These are phyloP conservation scores for Drosophila quadrilineata DNA, from an alignment of 1,140 invertebrate genomes.

Conservation along the genomic window DNA sequence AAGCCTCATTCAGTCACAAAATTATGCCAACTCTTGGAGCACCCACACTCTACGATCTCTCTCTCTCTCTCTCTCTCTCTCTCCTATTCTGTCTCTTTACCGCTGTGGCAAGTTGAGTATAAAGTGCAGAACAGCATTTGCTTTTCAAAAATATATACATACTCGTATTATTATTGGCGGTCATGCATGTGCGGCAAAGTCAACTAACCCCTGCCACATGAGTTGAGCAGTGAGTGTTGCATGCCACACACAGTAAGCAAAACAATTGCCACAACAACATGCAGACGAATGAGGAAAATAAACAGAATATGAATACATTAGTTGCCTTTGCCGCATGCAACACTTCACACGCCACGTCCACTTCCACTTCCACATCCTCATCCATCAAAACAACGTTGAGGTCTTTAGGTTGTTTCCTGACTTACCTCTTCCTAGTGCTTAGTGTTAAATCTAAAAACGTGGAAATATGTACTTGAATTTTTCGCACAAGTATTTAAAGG, in stretches of 20 bases:
- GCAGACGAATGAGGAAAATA: background rate
- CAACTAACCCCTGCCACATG: background rate
- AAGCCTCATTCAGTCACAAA: too few species aligned
- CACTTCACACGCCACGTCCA: too few species aligned
- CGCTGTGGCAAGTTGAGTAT: too few species aligned
- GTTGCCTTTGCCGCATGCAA: too few species aligned
- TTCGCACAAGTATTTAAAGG: slow-evolving; percentile 40
- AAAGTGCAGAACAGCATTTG: background rate
- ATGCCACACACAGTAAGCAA: background rate
- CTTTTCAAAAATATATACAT: slow-evolving; percentile 8
- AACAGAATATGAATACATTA: background rate
- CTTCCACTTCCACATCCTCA: too few species aligned
- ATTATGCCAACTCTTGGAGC: too few species aligned
- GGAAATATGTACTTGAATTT: slow-evolving; percentile 30
- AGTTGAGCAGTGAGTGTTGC: background rate
- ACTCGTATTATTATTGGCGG: slow-evolving; percentile 11
- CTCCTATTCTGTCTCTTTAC: too few species aligned
- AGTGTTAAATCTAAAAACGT: background rate
- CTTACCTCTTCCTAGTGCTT: too few species aligned
- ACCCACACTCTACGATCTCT: too few species aligned
- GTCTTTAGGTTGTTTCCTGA: too few species aligned
- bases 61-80: too few species aligned
- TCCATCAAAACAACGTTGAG: too few species aligned
- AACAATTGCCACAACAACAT: background rate
- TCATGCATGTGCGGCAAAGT: slow-evolving; percentile 2